Base-by-base conservation (phyloP, 1,140 invertebrate species). In the Stratiolaelaps scimitus region DNA sequence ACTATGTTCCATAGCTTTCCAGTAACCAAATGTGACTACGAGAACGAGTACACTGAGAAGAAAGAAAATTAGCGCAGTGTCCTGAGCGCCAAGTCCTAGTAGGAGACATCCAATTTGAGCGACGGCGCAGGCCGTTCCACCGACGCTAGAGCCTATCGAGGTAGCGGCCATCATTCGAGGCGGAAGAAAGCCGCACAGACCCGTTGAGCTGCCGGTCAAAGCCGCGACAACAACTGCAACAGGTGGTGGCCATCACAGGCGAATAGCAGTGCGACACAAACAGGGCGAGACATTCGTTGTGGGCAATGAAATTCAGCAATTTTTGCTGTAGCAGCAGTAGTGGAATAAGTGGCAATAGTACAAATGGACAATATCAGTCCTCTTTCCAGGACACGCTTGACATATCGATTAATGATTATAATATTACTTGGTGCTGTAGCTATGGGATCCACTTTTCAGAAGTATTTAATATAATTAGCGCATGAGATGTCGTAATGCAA, bases 21-120 rank as follows among this genome's bases (percentile, higher is more conserved):
- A 17, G 6, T 29, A 17, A 15, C 17, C 23, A 15, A 23, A 60
- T 15, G 53, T 60, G 17, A 60, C 34, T 26, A 60, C 1, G 6
- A 60, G 23, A 26, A 60, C 26, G 53, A n/a, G 34, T 15, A 60
- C 23, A 2, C 26, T 13, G 23, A 10, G 26, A 26, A 26, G 26
- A 23, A 60, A 60, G 23, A 26, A 48, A 7, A 48, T 7, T 19
- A 48, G 47, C 7, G 53, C 53, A 15, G 15, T 60, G 26, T 60
- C 26, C 10, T 60, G 53, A 2, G 53, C 15, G 6, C 15, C 17
- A 1, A 60, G 23, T 17, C 53, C 53, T 4, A 48, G 15, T 4
- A 15, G 5, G 15, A 48, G 47, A 15, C 47, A 48, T 48, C 47
- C 47, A 5, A 48, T 48, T 28, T 48, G 47, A 48, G 28, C 47